Conservation (phyloP, 2,113 vertebrate genomes). For the Lates calcarifer region DNA sequence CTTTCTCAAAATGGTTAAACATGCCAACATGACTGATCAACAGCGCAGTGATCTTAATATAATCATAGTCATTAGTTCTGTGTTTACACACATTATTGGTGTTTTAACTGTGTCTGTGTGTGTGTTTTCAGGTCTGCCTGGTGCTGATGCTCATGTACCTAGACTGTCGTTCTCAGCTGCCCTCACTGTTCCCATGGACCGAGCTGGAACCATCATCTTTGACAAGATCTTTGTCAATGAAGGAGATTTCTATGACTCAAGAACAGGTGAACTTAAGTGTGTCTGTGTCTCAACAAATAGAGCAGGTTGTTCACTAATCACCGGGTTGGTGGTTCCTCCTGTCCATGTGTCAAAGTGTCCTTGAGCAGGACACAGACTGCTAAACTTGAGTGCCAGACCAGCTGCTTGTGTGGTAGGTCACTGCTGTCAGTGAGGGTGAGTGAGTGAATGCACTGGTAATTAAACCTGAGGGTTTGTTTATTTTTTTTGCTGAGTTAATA, state of each 20-base stretch:
- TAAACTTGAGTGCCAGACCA: background rate
- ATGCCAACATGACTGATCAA: background rate
- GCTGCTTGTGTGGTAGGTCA: background rate
- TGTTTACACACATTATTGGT: background rate
- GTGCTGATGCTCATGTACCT: constrained; percentile 81
- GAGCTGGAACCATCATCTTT: constrained; percentile 91
- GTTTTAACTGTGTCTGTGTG: background rate
- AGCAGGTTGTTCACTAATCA: rapidly evolving
- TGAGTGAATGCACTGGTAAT: too few relatives aligned
- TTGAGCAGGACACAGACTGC: background rate
- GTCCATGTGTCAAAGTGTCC: too few relatives aligned
- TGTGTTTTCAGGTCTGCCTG: constrained; percentile 84
- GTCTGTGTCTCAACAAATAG: background rate
- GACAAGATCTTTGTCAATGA: constrained; percentile 92
- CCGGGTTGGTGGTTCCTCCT: background rate
- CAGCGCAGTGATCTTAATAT: background rate
- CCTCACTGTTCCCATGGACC: constrained; percentile 85
- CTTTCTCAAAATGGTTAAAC: background rate
- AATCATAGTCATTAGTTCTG: background rate
- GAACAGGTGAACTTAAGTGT: constrained; percentile 82
- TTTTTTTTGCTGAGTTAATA: too few relatives aligned
- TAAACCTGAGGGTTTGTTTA: too few relatives aligned
- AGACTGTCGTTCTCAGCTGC: constrained; percentile 92
- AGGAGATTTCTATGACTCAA: constrained; percentile 88
- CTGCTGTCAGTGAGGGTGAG: too few relatives aligned